Evolutionary conservation across 2,113 vertebrate species (phyloP).

Genomic region (Anhinga anhinga): DNA sequence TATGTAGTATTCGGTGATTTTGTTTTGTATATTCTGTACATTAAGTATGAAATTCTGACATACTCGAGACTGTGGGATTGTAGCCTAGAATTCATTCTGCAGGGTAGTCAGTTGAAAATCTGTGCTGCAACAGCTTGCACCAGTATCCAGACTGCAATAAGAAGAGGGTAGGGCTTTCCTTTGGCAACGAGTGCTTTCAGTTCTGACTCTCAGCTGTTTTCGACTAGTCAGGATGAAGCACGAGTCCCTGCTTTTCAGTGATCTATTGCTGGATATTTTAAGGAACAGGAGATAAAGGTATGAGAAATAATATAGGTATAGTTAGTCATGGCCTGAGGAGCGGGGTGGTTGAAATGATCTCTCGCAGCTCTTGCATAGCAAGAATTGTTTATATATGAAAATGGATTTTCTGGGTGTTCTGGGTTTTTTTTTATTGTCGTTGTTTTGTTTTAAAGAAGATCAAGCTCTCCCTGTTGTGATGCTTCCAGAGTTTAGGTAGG

Average conservation of each 20-base stretch:
- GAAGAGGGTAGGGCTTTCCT: neutral
- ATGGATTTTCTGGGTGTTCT: neutral
- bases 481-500: neutral
- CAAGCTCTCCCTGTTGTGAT: neutral
- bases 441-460: neutral
- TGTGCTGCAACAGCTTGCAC: neutral
- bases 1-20: neutral
- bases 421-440: no score
- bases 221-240: neutral
- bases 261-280: neutral
- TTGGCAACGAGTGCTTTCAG: neutral
- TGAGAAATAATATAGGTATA: neutral
- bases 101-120: neutral
- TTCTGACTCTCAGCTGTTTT: neutral
- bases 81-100: neutral
- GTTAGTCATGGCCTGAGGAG: neutral
- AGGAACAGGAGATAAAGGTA: neutral
- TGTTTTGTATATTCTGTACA: neutral
- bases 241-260: accelerated
- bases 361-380: neutral
- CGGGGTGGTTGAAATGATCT: neutral
- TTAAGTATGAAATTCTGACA: neutral
- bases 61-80: neutral
- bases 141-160: neutral
- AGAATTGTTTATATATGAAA: neutral